A percentile compares a stretch with the other conserved stretches of the same genome.
phyloP scores from a whole-genome alignment of 2,888 invertebrate species.

The Arrhopalites spinosus region DNA sequence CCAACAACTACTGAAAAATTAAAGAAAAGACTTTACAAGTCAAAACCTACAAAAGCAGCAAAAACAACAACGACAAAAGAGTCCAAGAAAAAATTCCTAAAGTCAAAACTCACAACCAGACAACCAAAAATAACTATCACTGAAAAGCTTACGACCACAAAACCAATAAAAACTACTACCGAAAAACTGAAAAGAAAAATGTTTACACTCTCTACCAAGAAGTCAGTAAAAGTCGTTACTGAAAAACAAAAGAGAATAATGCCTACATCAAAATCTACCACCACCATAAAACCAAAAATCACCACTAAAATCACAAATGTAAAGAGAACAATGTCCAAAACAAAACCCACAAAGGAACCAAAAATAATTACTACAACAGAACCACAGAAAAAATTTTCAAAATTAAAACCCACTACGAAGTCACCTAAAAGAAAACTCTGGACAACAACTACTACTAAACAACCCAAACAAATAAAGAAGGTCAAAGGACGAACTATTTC shows the following conservation, averaged over 20 bases:
- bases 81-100: no score
- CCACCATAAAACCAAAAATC: background rate
- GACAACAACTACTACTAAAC: no score
- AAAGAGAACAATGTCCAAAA: background rate
- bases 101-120: no score
- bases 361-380: background rate
- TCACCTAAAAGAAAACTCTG: no score
- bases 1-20: background rate
- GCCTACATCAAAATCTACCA: no score
- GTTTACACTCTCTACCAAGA: background rate
- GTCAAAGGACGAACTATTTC: no score
- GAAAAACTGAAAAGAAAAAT: background rate
- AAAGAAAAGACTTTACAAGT: background rate
- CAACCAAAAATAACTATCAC: no score
- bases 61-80: background rate
- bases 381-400: no score
- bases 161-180: background rate
- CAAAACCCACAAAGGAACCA: no score
- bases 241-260: background rate
- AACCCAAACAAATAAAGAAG: no score
- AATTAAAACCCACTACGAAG: no score
- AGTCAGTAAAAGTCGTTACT: background rate
- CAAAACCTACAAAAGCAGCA: background rate
- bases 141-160: no score
- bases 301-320: background rate